A percentile compares a stretch with the other conserved stretches of the same genome.
These are phyloP conservation scores for Pipistrellus pygmaeus DNA, from an alignment of 2,797 vertebrate species.

Conservation along the genomic window DNA sequence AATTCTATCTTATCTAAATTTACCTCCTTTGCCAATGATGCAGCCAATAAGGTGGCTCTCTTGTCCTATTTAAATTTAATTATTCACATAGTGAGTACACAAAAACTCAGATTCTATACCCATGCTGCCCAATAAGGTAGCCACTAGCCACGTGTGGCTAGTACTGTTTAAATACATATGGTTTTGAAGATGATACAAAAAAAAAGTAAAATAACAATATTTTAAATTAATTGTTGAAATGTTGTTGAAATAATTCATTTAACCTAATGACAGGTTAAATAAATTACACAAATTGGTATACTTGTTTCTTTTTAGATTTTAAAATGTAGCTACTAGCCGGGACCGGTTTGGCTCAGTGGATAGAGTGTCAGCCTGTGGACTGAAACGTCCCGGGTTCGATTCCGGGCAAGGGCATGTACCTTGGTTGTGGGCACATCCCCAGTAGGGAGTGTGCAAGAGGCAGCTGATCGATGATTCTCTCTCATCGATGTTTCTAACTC, in stretches of 20 bases:
- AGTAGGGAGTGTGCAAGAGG: too few relatives aligned
- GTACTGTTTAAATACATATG: background rate
- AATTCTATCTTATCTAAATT: slow-evolving; percentile 7
- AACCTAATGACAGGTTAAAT: background rate
- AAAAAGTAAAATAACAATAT: slow-evolving; percentile 27
- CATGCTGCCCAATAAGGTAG: background rate
- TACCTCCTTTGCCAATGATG: slow-evolving; percentile 1
- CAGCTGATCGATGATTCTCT: too few relatives aligned
- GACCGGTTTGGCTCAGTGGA: too few relatives aligned
- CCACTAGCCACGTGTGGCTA: background rate
- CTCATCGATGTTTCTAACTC: too few relatives aligned
- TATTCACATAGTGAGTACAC: background rate
- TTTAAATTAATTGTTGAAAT: background rate
- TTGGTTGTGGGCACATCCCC: too few relatives aligned
- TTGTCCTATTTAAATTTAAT: background rate
- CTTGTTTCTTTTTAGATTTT: slow-evolving; percentile 27
- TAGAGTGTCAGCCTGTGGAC: too few relatives aligned
- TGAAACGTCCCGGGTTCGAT: too few relatives aligned
- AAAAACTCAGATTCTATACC: background rate
- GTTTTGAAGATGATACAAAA: background rate
- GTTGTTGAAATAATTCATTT: background rate
- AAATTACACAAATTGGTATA: background rate
- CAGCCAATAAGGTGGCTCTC: background rate
- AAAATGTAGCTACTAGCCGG: background rate
- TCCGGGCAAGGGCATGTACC: too few relatives aligned